Percentiles rank a stretch among this genome's conserved stretches.
phyloP scores from a whole-genome alignment of 2,888 invertebrate species.

The Epirrita christyi region DNA sequence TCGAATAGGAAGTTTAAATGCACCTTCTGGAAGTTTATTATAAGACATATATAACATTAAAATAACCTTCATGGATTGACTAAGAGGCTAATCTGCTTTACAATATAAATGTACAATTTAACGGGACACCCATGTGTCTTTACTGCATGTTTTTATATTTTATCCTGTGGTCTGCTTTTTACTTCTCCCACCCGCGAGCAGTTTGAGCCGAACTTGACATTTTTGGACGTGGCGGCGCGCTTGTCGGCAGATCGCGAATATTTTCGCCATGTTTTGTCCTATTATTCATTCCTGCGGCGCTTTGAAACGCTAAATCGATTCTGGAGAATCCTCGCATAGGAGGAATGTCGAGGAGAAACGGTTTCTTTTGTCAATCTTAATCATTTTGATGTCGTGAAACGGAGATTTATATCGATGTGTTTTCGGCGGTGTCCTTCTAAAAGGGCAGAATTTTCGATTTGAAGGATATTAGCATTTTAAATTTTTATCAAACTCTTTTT shows the following conservation, averaged over 20 bases:
- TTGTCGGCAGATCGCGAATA: constrained; percentile 61
- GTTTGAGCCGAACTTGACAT: constrained; percentile 61
- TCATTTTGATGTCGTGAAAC: constrained; percentile 57
- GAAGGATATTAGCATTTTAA: constrained; percentile 35
- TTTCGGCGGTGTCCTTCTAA: constrained; percentile 28
- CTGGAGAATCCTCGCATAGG: constrained; percentile 58
- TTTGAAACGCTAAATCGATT: constrained; percentile 62
- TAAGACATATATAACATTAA: no score
- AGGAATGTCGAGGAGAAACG: constrained; percentile 53
- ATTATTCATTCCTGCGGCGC: constrained; percentile 69
- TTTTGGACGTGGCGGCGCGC: constrained; percentile 61
- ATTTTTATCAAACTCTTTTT: constrained; percentile 11
- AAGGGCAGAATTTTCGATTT: constrained; percentile 17
- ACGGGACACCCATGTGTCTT: not conserved
- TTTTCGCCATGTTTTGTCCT: constrained; percentile 69
- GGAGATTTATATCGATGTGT: constrained; percentile 60
- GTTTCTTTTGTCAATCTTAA: constrained; percentile 68
- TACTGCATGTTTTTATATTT: not conserved
- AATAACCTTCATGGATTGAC: no score
- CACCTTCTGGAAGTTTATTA: no score
- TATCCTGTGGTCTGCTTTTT: constrained; percentile 55
- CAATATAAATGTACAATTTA: not conserved
- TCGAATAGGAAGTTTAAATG: no score
- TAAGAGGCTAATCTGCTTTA: not conserved
- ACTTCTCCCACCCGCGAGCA: constrained; percentile 72